Percentiles rank a stretch among this genome's conserved stretches.
Conservation (phyloP, 2,797 vertebrate genomes). For the Hirundo rustica region DNA sequence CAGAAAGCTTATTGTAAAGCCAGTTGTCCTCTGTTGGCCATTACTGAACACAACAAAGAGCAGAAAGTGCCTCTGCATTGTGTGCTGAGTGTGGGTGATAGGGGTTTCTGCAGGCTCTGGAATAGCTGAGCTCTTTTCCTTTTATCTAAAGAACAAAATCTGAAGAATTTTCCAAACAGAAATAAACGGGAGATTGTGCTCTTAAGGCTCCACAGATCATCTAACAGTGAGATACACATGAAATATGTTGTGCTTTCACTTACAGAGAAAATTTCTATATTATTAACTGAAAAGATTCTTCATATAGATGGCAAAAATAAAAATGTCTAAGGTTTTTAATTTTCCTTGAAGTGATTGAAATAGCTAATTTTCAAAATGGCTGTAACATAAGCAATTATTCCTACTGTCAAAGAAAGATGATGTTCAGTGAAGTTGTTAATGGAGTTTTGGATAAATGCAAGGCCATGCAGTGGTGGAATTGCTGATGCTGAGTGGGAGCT, state of each 20-base stretch:
- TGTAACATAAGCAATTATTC: neutral
- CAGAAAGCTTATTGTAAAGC: neutral
- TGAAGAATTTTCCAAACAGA: neutral
- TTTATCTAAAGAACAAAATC: neutral
- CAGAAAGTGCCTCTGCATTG: neutral
- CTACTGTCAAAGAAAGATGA: neutral
- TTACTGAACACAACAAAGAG: neutral
- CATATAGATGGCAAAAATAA: neutral
- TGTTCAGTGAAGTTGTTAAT: neutral
- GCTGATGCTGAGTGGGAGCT: neutral
- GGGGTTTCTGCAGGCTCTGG: neutral
- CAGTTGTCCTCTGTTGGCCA: neutral
- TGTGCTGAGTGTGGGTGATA: neutral
- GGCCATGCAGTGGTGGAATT: neutral
- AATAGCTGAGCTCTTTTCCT: neutral
- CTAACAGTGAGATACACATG: neutral
- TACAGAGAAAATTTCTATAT: conserved; percentile 1
- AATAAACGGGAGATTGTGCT: neutral
- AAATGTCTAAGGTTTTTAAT: neutral
- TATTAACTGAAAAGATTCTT: neutral
- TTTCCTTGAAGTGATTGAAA: neutral
- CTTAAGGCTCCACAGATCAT: conserved; percentile 6
- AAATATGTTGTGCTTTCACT: conserved; percentile 33
- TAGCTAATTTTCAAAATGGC: neutral
- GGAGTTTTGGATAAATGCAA: neutral